These are phyloP conservation scores for Siniperca obscura DNA, from an alignment of 2,797 vertebrate genomes.

Conservation along the genomic window DNA sequence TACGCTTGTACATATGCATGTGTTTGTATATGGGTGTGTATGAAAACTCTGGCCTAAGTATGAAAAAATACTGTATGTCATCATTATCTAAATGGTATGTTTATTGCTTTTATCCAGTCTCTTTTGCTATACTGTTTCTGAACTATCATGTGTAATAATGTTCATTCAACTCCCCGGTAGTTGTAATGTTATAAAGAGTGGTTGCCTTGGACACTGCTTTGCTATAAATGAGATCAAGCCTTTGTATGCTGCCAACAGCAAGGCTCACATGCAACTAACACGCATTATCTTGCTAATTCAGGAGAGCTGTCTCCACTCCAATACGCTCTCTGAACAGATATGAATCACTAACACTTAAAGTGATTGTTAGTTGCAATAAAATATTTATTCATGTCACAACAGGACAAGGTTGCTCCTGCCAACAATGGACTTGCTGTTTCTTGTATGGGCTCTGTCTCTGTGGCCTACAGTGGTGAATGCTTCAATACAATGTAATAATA, in stretches of 20 bases:
- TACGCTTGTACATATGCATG: neutral
- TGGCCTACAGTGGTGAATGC: neutral
- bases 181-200: neutral
- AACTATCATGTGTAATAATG: neutral
- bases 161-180: neutral
- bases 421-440: slow-evolving; percentile 25
- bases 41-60: neutral
- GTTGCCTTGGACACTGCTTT: neutral
- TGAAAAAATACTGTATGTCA: neutral
- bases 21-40: neutral
- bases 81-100: slow-evolving; percentile 8
- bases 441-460: slow-evolving; percentile 3
- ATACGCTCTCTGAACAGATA: slow-evolving; percentile 21
- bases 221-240: slow-evolving; percentile 3
- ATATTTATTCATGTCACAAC: slow-evolving; percentile 63
- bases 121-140: neutral
- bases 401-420: slow-evolving; percentile 46
- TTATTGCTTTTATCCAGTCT: neutral
- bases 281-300: slow-evolving; percentile 26
- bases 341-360: slow-evolving; percentile 58
- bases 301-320: neutral
- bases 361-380: slow-evolving; percentile 53
- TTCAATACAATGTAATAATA: neutral
- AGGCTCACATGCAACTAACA: neutral
- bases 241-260: neutral